Evolutionary conservation across 2,888 invertebrate genomes (phyloP).

Genomic region (Thymelicus lineola): DNA sequence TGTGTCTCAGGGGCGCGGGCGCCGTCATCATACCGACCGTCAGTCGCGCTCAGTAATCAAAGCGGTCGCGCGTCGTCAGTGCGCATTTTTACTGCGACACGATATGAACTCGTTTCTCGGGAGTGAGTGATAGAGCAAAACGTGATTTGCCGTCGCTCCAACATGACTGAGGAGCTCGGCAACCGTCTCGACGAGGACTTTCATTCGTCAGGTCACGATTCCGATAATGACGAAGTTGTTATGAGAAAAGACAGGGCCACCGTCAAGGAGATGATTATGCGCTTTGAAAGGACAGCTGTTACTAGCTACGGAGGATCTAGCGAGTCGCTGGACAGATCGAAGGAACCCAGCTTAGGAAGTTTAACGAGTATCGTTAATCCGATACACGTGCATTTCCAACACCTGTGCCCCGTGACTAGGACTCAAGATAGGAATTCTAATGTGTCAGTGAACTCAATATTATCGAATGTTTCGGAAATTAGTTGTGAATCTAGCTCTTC

Average conservation of each 20-base stretch:
- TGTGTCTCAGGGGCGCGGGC: conserved; percentile 51
- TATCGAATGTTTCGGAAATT: conserved; percentile 77
- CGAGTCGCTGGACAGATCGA: conserved; percentile 70
- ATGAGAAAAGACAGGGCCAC: conserved; percentile 68
- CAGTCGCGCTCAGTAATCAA: conserved; percentile 66
- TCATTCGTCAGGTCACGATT: conserved; percentile 61
- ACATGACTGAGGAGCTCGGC: conserved; percentile 74
- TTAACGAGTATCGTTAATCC: conserved; percentile 76
- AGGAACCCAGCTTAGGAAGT: conserved; percentile 67
- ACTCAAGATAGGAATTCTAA: conserved; percentile 77
- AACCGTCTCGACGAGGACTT: conserved; percentile 65
- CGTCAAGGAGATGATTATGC: conserved; percentile 77
- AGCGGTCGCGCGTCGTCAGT: conserved; percentile 65
- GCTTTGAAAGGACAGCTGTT: conserved; percentile 71
- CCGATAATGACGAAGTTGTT: conserved; percentile 71
- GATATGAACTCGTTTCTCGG: conserved; percentile 70
- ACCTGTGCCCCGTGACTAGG: conserved; percentile 67
- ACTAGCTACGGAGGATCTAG: conserved; percentile 62
- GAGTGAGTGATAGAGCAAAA: conserved; percentile 66
- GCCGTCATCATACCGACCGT: conserved; percentile 63
- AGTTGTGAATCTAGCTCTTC: conserved; percentile 81
- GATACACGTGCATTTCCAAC: conserved; percentile 70
- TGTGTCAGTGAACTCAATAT: conserved; percentile 79
- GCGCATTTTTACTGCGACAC: conserved; percentile 61
- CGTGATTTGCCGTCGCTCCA: conserved; percentile 55